Percentiles rank a stretch among this genome's conserved stretches.
Evolutionary conservation across 2,113 vertebrate species (phyloP).

Genomic region (Verasper variegatus): DNA sequence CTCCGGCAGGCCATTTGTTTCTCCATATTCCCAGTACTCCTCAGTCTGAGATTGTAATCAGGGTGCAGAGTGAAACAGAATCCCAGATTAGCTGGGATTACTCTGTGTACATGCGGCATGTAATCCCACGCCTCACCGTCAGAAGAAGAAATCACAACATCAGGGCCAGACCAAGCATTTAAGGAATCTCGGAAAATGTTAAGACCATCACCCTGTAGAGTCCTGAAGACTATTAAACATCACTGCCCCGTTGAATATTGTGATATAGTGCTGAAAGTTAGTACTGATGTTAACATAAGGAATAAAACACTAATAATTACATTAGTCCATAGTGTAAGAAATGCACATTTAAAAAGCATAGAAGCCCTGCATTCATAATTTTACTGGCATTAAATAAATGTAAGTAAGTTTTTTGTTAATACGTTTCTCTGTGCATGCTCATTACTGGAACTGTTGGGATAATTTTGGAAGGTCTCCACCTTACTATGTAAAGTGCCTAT

Average conservation of each 20-base stretch:
- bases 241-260: background rate
- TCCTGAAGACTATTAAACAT: background rate
- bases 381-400: too few relatives aligned
- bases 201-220: background rate
- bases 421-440: too few relatives aligned
- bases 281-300: background rate
- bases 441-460: too few relatives aligned
- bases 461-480: too few relatives aligned
- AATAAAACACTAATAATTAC: too few relatives aligned
- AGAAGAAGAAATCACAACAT: slow-evolving; percentile 52
- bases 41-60: slow-evolving; percentile 23
- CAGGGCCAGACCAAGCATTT: background rate
- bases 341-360: too few relatives aligned
- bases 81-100: slow-evolving; percentile 80
- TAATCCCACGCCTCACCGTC: slow-evolving; percentile 63
- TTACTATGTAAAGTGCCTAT: too few relatives aligned
- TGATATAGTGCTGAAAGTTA: background rate
- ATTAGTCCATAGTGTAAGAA: too few relatives aligned
- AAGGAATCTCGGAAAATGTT: background rate
- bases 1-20: background rate
- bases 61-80: slow-evolving; percentile 57
- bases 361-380: too few relatives aligned
- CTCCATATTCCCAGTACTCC: slow-evolving; percentile 53
- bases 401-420: too few relatives aligned
- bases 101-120: slow-evolving; percentile 37